phyloP scores from a whole-genome alignment of 2,888 invertebrate species.

The Torymus tubicola region DNA sequence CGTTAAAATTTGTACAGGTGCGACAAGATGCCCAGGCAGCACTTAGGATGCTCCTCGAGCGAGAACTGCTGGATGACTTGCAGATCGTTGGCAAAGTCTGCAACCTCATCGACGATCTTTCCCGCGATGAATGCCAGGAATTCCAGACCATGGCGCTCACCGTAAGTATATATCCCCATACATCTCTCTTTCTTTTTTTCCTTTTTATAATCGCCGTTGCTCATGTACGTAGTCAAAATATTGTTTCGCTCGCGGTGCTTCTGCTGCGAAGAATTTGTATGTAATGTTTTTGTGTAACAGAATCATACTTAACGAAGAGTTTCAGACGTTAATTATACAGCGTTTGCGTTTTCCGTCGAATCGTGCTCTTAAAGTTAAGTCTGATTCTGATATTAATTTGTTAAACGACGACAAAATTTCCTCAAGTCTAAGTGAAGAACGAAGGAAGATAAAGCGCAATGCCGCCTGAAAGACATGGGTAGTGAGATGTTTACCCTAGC shows the following conservation, averaged over 20 bases:
- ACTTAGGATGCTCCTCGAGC: slow-evolving; percentile 81
- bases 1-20: slow-evolving; percentile 75
- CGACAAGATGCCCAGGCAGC: slow-evolving; percentile 82
- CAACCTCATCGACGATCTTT: slow-evolving; percentile 80
- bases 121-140: slow-evolving; percentile 78
- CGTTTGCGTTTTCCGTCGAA: no score
- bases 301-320: no score
- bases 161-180: slow-evolving; percentile 76
- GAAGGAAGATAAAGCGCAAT: slow-evolving; percentile 69
- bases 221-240: no score
- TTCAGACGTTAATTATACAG: no score
- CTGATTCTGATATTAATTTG: no score
- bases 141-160: slow-evolving; percentile 79
- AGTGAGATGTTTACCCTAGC: slow-evolving; percentile 90
- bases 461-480: slow-evolving; percentile 97
- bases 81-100: slow-evolving; percentile 83
- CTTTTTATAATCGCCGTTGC: not conserved
- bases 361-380: no score
- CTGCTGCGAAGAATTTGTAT: no score
- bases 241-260: no score
- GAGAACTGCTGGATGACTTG: slow-evolving; percentile 79
- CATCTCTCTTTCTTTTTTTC: not conserved
- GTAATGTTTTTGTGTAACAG: no score
- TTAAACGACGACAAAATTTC: no score
- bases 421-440: not conserved